These are phyloP conservation scores for Melanerpes aurifrons DNA, from an alignment of 2,113 vertebrate species.

Conservation along the genomic window DNA sequence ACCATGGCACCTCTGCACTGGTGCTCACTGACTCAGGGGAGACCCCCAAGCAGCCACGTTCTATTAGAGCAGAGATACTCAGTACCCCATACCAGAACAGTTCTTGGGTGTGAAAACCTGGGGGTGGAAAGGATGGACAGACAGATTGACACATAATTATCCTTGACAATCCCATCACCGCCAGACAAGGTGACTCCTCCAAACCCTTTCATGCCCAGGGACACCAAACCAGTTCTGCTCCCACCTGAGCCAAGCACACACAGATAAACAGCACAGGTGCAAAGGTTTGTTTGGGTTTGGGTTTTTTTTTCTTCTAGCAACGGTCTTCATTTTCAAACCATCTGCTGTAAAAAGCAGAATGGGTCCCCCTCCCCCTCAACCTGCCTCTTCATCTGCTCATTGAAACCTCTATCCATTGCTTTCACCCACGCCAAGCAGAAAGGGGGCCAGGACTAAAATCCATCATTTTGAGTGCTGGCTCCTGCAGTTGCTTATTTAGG, in stretches of 20 bases:
- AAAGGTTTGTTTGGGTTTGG: background rate
- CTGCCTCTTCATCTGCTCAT: background rate
- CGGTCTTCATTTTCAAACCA: background rate
- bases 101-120: fast-evolving
- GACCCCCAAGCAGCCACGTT: background rate
- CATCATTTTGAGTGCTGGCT: background rate
- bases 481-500: background rate
- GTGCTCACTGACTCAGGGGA: fast-evolving
- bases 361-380: background rate
- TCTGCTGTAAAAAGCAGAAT: background rate
- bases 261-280: background rate
- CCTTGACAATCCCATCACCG: background rate
- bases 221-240: background rate
- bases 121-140: background rate
- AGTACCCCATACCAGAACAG: fast-evolving
- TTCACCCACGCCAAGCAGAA: background rate
- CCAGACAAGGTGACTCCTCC: background rate
- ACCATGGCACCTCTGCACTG: fast-evolving
- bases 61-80: background rate
- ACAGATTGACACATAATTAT: background rate
- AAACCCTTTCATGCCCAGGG: background rate
- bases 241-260: background rate
- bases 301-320: background rate
- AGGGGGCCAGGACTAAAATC: background rate
- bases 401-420: background rate